Evolutionary conservation across 2,113 vertebrate species (phyloP), one percentile per base, ranked within the genome.

Genomic region (Muntiacus muntjak): DNA sequence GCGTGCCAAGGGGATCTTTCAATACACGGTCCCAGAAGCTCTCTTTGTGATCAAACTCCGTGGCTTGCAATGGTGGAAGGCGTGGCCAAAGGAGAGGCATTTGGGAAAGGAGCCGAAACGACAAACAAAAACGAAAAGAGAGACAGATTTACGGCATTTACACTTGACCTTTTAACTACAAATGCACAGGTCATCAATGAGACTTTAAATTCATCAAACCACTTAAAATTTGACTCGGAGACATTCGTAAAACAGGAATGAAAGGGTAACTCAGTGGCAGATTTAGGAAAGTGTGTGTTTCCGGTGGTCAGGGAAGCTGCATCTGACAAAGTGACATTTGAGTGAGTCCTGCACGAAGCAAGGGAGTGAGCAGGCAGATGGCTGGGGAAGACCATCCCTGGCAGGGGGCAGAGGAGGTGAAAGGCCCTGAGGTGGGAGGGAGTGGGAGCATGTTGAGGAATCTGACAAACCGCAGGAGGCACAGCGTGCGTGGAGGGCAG

Each of bases 381-480:
- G 14, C 50, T 62, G 16, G 40, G 81, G 55, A 64, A 57, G 33
- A 60, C 36, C 30, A 33, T n/a, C 23, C 15, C 43, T 6, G 8
- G 45, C 7, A 3, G 36, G 45, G 13, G 19, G 9, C 5, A 8
- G 12, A 71, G 64, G 33, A 91, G 40, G 54, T 55, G n/a, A 55
- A 83, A 91, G 91, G 54, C 25, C 57, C 78, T 36, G 78, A 1
- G 71, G 54, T 33, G 33, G 67, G 28, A 40, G 58, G 14, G 8
- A 30, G 15, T 45, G 33, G 64, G 58, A n/a, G 6, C 0, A 0
- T 11, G 4, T 3, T n/a, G 21, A 43, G 3, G 1, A 2, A 21
- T 0, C 19, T 43, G 50, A 62, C 45, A 43, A 21, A 58, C 16
- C n/a, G 6, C 30, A 30, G 26, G 58, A 52, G 81, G 74, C 25